phyloP scores from a whole-genome alignment of 2,797 vertebrate genomes.

The Peromyscus attwateri region DNA sequence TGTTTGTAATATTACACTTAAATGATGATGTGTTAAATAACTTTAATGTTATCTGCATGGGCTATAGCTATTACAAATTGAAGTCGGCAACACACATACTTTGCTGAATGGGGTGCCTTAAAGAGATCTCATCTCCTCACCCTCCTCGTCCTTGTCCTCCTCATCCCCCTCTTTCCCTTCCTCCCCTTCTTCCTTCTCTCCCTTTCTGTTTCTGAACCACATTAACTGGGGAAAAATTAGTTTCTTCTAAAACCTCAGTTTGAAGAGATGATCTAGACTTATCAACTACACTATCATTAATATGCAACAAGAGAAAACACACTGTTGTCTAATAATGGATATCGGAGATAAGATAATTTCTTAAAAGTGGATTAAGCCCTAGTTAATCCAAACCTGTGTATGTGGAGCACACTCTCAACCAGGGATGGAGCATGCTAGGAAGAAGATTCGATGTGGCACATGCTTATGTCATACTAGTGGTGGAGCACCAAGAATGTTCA shows the following conservation, averaged over 20 bases:
- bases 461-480: rapidly evolving
- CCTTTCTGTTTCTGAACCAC: rapidly evolving
- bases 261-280: background rate
- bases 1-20: background rate
- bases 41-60: background rate
- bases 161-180: background rate
- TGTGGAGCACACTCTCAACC: background rate
- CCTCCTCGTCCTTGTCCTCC: too few relatives aligned
- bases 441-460: background rate
- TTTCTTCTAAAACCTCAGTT: background rate
- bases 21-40: background rate
- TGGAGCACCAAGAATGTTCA: background rate
- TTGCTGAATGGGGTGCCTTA: background rate
- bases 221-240: background rate
- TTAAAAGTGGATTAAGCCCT: background rate
- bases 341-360: background rate
- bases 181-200: background rate
- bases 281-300: background rate
- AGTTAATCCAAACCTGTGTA: background rate
- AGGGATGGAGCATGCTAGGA: background rate
- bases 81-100: background rate
- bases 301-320: background rate
- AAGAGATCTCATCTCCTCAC: too few relatives aligned
- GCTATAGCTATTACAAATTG: background rate
- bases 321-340: background rate